phyloP scores from a whole-genome alignment of 1,140 invertebrate species.

The Bombus huntii region DNA sequence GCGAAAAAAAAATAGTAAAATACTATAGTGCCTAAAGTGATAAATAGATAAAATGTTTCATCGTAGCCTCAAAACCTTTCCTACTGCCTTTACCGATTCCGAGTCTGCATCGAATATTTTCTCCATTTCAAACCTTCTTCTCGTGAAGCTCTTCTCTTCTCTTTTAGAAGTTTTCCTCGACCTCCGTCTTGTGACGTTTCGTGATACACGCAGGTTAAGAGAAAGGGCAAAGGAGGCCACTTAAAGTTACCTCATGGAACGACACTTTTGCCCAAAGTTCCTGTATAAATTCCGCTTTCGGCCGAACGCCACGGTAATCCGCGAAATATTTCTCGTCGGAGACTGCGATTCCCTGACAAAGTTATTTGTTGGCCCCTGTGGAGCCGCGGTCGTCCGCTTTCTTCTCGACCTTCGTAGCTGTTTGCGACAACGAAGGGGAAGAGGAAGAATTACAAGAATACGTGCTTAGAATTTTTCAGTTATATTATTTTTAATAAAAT shows the following conservation, averaged over 20 bases:
- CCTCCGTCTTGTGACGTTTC: neutral
- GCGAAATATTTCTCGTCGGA: constrained; percentile 55
- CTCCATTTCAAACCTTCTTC: constrained; percentile 11
- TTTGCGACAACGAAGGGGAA: neutral
- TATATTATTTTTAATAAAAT: too few relatives aligned
- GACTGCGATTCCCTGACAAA: constrained; percentile 46
- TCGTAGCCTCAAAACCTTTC: neutral
- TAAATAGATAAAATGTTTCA: too few relatives aligned
- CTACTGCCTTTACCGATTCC: neutral
- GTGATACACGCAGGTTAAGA: neutral
- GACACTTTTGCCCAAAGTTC: constrained; percentile 48
- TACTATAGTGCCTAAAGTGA: too few relatives aligned
- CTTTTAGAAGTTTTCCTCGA: constrained; percentile 8
- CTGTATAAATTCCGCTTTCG: constrained; percentile 58
- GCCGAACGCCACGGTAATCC: constrained; percentile 40
- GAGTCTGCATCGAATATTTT: neutral
- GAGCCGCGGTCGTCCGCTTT: neutral
- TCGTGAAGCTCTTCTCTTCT: neutral
- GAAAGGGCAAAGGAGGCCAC: neutral
- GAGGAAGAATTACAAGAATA: neutral
- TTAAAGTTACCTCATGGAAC: constrained; percentile 54
- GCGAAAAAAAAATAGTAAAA: too few relatives aligned
- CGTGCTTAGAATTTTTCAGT: neutral
- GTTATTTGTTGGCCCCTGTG: constrained; percentile 54
- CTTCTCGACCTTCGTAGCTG: neutral